A percentile compares a stretch with the other conserved stretches of the same genome.
Evolutionary conservation across 1,140 invertebrate species (phyloP).

Genomic region (Neuroterus valhalla): DNA sequence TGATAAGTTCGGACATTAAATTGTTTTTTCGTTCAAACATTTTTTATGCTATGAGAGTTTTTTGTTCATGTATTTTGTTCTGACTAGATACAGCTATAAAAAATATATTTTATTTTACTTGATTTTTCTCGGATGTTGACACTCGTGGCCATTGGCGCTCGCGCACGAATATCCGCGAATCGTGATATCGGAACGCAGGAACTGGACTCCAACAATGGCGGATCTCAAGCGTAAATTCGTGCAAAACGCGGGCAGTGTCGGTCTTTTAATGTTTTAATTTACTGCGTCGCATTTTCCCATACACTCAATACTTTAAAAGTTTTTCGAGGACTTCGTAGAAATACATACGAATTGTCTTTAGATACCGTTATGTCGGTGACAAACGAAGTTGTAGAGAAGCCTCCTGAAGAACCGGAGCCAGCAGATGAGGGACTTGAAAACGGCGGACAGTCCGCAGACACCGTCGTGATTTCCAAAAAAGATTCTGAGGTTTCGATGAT

Average conservation of each 20-base stretch:
- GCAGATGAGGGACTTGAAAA: slow-evolving; percentile 41
- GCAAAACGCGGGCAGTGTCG: background rate
- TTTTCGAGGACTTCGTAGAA: background rate
- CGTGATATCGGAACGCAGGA: background rate
- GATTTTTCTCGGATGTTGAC: background rate
- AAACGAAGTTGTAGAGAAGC: slow-evolving; percentile 18
- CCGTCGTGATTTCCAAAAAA: background rate
- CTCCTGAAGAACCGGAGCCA: slow-evolving; percentile 32
- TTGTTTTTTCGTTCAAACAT: too few species aligned
- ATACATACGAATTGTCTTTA: background rate
- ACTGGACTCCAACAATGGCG: slow-evolving; percentile 4
- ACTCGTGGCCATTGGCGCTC: background rate
- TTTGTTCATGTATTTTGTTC: too few species aligned
- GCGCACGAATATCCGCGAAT: too few species aligned
- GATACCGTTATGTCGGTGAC: slow-evolving; percentile 3
- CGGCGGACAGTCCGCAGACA: slow-evolving; percentile 30
- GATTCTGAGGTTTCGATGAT: slow-evolving; percentile 35
- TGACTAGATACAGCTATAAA: too few species aligned
- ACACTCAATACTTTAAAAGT: background rate
- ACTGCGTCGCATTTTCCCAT: background rate
- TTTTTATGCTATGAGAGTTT: too few species aligned
- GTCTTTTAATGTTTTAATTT: slow-evolving; percentile 5
- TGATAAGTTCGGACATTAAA: too few species aligned
- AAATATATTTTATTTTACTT: too few species aligned
- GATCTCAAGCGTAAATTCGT: background rate